These are phyloP conservation scores for Drosophila malerkotliana DNA, from an alignment of 1,140 invertebrate genomes.

Conservation along the genomic window DNA sequence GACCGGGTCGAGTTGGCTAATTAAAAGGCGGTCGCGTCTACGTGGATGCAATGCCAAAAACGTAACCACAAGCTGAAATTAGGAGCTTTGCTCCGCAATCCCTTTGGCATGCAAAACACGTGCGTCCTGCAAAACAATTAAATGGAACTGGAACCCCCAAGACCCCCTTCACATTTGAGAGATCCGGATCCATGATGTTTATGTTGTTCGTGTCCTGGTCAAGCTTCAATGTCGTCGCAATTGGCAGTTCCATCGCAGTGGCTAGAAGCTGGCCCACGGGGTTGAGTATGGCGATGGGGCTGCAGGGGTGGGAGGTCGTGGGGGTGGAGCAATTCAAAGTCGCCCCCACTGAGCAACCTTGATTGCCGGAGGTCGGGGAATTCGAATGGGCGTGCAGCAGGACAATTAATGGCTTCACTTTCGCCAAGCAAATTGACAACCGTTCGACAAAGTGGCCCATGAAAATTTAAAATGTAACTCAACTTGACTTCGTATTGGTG, in stretches of 20 bases:
- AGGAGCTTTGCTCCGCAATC: slow-evolving; percentile 26
- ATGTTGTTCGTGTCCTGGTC: slow-evolving; percentile 35
- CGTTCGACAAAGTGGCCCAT: slow-evolving; percentile 15
- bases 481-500: neutral
- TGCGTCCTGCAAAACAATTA: slow-evolving; percentile 70
- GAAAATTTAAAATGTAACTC: slow-evolving; percentile 16
- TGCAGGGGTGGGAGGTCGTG: neutral
- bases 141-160: slow-evolving; percentile 36
- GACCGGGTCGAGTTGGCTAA: slow-evolving; percentile 50
- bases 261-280: too few species aligned
- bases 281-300: neutral
- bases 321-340: slow-evolving; percentile 20
- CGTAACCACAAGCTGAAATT: slow-evolving; percentile 60
- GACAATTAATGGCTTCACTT: slow-evolving; percentile 71
- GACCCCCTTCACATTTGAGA: slow-evolving; percentile 9
- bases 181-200: slow-evolving; percentile 45
- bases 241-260: slow-evolving; percentile 13
- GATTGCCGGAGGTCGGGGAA: slow-evolving; percentile 34
- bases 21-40: slow-evolving; percentile 70
- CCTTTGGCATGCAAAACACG: slow-evolving; percentile 70
- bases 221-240: slow-evolving; percentile 47
- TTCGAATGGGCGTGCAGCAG: slow-evolving; percentile 7
- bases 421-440: slow-evolving; percentile 52
- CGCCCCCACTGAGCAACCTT: slow-evolving; percentile 30
- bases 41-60: slow-evolving; percentile 67